A percentile compares a stretch with the other conserved stretches of the same genome.
Evolutionary conservation across 2,113 vertebrate species (phyloP).

Genomic region (Plecturocebus donacophilus): DNA sequence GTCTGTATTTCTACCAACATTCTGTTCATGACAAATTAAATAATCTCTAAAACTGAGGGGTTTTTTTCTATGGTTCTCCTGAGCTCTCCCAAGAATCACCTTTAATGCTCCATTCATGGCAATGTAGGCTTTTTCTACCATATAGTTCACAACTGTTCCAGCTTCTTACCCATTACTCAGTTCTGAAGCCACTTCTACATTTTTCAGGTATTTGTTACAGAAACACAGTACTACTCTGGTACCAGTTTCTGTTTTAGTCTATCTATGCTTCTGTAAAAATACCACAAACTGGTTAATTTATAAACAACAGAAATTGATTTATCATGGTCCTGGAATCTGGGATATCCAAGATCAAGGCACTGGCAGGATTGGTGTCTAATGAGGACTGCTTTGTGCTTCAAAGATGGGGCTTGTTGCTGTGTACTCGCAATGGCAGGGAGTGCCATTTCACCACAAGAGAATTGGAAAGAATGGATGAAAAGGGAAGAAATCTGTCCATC

Average conservation of each 20-base stretch:
- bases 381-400: neutral
- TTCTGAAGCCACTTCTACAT: neutral
- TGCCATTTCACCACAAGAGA: neutral
- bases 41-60: neutral
- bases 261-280: neutral
- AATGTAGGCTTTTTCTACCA: neutral
- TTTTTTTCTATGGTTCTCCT: neutral
- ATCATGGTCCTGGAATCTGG: neutral
- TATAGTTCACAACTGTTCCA: neutral
- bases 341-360: neutral
- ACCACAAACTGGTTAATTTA: neutral
- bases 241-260: neutral
- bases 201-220: neutral
- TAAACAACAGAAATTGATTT: neutral
- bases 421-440: neutral
- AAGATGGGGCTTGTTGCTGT: neutral
- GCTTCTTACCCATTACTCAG: neutral
- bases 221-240: neutral
- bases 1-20: neutral
- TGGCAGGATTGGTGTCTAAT: neutral
- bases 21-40: neutral
- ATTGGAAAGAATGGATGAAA: neutral
- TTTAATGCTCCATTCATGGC: neutral
- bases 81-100: neutral
- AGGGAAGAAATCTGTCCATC: neutral